phyloP scores from a whole-genome alignment of 2,888 invertebrate genomes.

The Euphydryas editha region DNA sequence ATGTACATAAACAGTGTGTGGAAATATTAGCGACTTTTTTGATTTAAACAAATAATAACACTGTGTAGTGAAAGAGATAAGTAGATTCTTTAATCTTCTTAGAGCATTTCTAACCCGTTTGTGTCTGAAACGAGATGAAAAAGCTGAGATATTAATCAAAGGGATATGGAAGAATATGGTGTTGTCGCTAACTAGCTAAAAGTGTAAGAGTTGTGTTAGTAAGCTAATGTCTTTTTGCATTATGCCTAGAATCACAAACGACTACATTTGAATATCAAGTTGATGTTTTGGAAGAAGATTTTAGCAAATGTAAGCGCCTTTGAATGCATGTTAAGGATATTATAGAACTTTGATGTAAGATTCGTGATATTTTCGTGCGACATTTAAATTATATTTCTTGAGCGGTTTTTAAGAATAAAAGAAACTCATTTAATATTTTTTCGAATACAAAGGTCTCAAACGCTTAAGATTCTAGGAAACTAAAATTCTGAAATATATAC shows the following conservation, averaged over 20 bases:
- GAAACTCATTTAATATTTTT: neutral
- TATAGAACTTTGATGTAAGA: neutral
- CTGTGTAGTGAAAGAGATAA: conserved; percentile 8
- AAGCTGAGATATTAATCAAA: conserved; percentile 38
- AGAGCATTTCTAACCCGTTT: conserved; percentile 3
- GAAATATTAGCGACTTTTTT: neutral
- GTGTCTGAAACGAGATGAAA: conserved; percentile 31
- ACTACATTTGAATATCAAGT: conserved; percentile 23
- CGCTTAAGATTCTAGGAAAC: neutral
- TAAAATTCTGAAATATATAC: no score
- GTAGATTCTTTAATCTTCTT: conserved; percentile 15
- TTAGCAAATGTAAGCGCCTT: conserved; percentile 29
- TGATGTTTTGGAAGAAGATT: conserved; percentile 29
- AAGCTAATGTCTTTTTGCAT: conserved; percentile 39
- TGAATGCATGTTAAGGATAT: conserved; percentile 21
- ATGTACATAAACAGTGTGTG: no score
- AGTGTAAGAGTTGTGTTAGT: conserved; percentile 31
- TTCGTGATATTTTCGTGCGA: neutral
- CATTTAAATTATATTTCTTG: neutral
- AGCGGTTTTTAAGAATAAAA: neutral
- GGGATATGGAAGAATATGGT: no score
- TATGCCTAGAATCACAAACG: conserved; percentile 26
- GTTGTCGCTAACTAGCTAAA: conserved; percentile 25
- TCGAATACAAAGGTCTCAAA: neutral
- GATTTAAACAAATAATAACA: neutral